Base-by-base conservation (phyloP, 2,797 vertebrate genomes). In the Cottoperca gobio region DNA sequence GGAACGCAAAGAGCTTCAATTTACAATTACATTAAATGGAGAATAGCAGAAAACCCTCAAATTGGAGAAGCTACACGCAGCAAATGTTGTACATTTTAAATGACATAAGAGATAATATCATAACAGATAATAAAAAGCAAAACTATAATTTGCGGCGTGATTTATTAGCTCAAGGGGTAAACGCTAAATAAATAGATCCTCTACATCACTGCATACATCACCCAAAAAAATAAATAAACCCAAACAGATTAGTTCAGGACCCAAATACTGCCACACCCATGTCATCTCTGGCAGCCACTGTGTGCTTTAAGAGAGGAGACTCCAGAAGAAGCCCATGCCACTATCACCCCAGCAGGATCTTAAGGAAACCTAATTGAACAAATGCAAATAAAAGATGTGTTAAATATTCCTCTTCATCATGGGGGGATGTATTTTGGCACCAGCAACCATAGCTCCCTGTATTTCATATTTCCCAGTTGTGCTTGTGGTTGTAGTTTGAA, bases 381-480 rank as follows among this genome's bases (percentile, higher is more conserved):
- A 84, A 91, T 90, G 88, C 83, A 93, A 93, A 93, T 91, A 69
- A 90, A 90, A 79, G 48, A 73, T 43, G 42, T 61, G 81, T 88
- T 74, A 70, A 86, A 86, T 85, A 91, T 86, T 89, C 83, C 77
- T 76, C 85, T 87, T 88, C 52, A 86, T 91, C 76, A 35, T 14
- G 68, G 70, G 82, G 78, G 85, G 89, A 58, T 69, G 70, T 14
- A 26, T 69, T 90, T 81, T 85, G 90, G 84, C 86, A 86, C 54
- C 43, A 52, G 81, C 61, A 63, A 74, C 83, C 65, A 31, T 23
- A 49, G 83, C 73, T 70, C 70, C 60, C 59, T 1, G 54, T 21
- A 73, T 87, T 91, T 89, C 67, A 80, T 90, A 80, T 88, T 59
- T 46, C 54, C 52, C 79, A 71, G 46, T 73, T 46, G 82, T 57